Conservation (phyloP, 2,113 vertebrate genomes). For the Dipodomys merriami region DNA sequence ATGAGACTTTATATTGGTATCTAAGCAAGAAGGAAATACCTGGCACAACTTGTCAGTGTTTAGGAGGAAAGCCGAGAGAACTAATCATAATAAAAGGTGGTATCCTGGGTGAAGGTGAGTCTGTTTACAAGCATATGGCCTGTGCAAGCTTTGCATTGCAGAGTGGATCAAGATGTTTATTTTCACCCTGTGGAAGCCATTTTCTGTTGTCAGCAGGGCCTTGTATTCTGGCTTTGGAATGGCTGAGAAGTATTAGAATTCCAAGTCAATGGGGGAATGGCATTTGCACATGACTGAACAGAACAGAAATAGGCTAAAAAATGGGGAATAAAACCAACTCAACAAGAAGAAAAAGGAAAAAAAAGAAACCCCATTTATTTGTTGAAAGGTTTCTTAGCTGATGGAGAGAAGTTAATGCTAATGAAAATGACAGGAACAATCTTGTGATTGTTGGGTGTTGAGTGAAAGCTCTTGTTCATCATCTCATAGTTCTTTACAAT, state of each 20-base stretch:
- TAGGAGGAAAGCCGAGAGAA: conserved; percentile 55
- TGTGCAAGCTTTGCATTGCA: background rate
- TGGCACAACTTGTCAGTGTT: conserved; percentile 70
- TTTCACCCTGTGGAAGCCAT: background rate
- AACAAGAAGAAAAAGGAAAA: conserved; percentile 32
- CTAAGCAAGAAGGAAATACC: conserved; percentile 78
- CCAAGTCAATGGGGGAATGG: conserved; percentile 23
- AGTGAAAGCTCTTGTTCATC: background rate
- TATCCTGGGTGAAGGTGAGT: conserved; percentile 68
- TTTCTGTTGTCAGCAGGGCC: background rate
- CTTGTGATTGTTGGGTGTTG: background rate
- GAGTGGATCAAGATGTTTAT: accelerated
- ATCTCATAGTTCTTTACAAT: background rate
- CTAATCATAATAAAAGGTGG: conserved; percentile 49
- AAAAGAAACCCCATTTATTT: background rate
- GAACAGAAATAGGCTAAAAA: background rate
- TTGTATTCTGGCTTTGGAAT: conserved; percentile 1
- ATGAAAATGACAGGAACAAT: background rate
- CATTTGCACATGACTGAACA: background rate
- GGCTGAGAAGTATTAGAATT: background rate
- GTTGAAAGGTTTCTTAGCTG: background rate
- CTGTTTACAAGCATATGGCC: background rate
- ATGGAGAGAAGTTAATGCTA: background rate
- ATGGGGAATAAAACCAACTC: background rate
- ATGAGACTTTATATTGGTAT: conserved; percentile 77